Evolutionary conservation across 1,140 invertebrate genomes (phyloP).

Genomic region (Zaprionus kolodkinae): DNA sequence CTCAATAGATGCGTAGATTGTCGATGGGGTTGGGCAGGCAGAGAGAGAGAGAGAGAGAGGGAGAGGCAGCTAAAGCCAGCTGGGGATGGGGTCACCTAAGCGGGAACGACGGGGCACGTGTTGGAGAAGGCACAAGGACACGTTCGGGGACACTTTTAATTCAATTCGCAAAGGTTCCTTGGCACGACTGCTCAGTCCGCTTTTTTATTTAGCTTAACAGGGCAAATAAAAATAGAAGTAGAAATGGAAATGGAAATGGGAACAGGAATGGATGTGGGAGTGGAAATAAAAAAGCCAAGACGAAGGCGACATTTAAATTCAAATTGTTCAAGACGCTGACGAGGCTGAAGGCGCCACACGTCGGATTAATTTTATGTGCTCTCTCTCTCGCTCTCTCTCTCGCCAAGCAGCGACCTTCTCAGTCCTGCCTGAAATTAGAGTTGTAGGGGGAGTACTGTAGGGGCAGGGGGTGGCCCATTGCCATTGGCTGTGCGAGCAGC

Average conservation of each 20-base stretch:
- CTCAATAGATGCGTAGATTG: slow-evolving; percentile 72
- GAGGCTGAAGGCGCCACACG: slow-evolving; percentile 76
- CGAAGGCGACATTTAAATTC: slow-evolving; percentile 76
- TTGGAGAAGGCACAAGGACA: slow-evolving; percentile 33
- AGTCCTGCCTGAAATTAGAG: slow-evolving; percentile 67
- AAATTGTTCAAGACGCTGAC: slow-evolving; percentile 79
- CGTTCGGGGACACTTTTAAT: slow-evolving; percentile 72
- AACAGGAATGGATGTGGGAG: neutral
- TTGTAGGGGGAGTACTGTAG: neutral
- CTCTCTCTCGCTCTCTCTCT: slow-evolving; percentile 4
- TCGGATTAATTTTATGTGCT: slow-evolving; percentile 81
- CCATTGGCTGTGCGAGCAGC: slow-evolving; percentile 69
- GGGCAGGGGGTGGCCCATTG: slow-evolving; percentile 43
- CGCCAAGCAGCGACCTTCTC: slow-evolving; percentile 11
- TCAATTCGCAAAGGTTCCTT: slow-evolving; percentile 78
- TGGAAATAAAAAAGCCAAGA: slow-evolving; percentile 37
- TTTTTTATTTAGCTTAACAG: slow-evolving; percentile 56
- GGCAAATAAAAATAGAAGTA: slow-evolving; percentile 40
- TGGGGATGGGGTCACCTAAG: slow-evolving; percentile 21
- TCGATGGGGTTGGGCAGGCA: neutral
- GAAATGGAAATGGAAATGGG: neutral
- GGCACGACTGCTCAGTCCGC: slow-evolving; percentile 11
- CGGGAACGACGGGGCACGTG: slow-evolving; percentile 16
- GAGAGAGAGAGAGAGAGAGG: neutral
- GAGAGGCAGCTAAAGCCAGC: neutral